phyloP scores from a whole-genome alignment of 2,797 vertebrate species.

The Aplochiton taeniatus region DNA sequence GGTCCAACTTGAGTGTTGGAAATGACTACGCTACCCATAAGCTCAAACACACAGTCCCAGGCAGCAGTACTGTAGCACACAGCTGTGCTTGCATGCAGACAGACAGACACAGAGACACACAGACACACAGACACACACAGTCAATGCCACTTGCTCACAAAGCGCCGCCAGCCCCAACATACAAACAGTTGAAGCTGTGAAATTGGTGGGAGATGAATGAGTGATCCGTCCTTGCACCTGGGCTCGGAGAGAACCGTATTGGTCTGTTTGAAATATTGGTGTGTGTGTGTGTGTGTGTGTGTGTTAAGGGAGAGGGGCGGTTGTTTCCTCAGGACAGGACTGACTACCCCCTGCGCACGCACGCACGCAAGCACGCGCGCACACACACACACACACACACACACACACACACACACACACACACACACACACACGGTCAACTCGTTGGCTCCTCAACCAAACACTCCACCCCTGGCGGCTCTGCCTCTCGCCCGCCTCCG shows the following conservation, averaged over 20 bases:
- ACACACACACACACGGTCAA: no score
- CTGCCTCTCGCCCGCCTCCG: neutral
- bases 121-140: constrained; percentile 49
- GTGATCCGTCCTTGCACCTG: constrained; percentile 65
- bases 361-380: no score
- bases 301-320: no score
- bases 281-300: neutral
- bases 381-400: no score
- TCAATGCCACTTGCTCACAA: constrained; percentile 30
- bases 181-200: constrained; percentile 63
- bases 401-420: no score
- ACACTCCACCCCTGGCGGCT: no score
- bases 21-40: constrained; percentile 57
- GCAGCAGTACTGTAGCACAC: constrained; percentile 40
- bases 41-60: constrained; percentile 57
- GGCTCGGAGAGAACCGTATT: constrained; percentile 35
- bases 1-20: constrained; percentile 54
- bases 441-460: no score
- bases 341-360: neutral
- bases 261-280: neutral
- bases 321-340: no score
- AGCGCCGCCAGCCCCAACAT: constrained; percentile 53
- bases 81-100: constrained; percentile 45
- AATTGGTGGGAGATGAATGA: constrained; percentile 65
- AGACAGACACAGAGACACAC: constrained; percentile 9